A percentile compares a stretch with the other conserved stretches of the same genome.
These are phyloP conservation scores for Carposina sasakii DNA, from an alignment of 1,140 invertebrate genomes.

Conservation along the genomic window DNA sequence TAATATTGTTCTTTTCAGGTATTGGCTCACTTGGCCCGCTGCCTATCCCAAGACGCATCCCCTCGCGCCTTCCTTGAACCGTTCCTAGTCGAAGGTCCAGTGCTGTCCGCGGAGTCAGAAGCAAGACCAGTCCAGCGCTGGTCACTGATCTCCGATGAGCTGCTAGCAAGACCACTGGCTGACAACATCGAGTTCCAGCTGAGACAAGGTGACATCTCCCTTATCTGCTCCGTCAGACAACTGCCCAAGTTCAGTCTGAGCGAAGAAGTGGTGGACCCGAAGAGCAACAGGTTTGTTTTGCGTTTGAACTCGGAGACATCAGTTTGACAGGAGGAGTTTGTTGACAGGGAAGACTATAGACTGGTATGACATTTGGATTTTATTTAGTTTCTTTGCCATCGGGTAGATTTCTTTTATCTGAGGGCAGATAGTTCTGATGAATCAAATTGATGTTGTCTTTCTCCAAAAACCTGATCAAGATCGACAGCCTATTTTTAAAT, in stretches of 20 bases:
- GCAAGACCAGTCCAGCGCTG: slow-evolving; percentile 86
- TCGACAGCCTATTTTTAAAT: too few species aligned
- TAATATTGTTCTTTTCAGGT: slow-evolving; percentile 45
- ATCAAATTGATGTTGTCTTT: too few species aligned
- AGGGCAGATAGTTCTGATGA: too few species aligned
- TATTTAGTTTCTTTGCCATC: slow-evolving; percentile 18
- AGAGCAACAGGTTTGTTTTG: slow-evolving; percentile 95
- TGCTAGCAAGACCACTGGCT: slow-evolving; percentile 87
- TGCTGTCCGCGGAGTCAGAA: slow-evolving; percentile 87
- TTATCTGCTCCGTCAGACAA: slow-evolving; percentile 88
- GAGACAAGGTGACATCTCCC: slow-evolving; percentile 92
- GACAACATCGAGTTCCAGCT: slow-evolving; percentile 92
- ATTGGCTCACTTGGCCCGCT: slow-evolving; percentile 87
- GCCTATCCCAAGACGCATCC: slow-evolving; percentile 93
- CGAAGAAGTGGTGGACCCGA: slow-evolving; percentile 96
- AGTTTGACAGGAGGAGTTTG: slow-evolving; percentile 80
- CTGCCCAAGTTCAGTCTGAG: slow-evolving; percentile 95
- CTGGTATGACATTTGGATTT: slow-evolving; percentile 56
- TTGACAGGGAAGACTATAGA: slow-evolving; percentile 36
- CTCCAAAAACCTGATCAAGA: too few species aligned
- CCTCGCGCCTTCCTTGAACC: slow-evolving; percentile 94
- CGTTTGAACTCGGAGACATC: slow-evolving; percentile 97
- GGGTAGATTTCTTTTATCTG: too few species aligned
- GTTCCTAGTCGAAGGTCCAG: slow-evolving; percentile 85
- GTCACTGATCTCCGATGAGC: slow-evolving; percentile 93